Evolutionary conservation across 2,113 vertebrate species (phyloP).

Genomic region (Cynocephalus volans): DNA sequence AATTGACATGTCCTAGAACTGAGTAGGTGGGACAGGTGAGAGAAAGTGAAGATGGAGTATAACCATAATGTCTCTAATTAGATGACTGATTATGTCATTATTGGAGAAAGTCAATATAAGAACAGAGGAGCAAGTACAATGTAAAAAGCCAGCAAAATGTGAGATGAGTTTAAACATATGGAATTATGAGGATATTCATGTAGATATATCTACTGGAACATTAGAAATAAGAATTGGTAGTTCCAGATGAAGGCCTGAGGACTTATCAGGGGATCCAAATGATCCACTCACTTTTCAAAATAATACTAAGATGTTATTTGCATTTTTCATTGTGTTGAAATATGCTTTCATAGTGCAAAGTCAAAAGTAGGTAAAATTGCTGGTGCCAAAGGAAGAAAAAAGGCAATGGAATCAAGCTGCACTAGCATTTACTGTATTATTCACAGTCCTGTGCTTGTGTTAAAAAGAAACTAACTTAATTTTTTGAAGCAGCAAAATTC

Average conservation of each 20-base stretch:
- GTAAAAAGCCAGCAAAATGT: conserved; percentile 9
- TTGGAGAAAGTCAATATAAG: background rate
- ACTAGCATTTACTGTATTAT: background rate
- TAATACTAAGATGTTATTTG: background rate
- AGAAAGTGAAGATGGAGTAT: background rate
- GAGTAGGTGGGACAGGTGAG: background rate
- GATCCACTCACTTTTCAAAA: conserved; percentile 8
- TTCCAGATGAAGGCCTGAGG: background rate
- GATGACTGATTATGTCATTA: background rate
- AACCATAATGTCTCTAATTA: background rate
- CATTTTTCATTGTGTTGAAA: background rate
- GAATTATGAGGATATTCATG: background rate
- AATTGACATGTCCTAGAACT: background rate
- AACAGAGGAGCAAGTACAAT: background rate
- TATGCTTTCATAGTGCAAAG: background rate
- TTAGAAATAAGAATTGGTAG: background rate
- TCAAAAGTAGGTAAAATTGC: background rate
- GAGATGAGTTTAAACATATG: background rate
- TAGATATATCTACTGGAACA: background rate
- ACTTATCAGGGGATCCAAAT: background rate
- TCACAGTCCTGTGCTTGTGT: background rate
- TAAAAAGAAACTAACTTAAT: conserved; percentile 51
- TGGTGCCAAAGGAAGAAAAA: background rate
- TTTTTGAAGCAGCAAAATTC: conserved; percentile 27
- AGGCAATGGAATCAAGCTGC: background rate